Conservation (phyloP, 2,797 vertebrate genomes). For the Tapirus indicus region DNA sequence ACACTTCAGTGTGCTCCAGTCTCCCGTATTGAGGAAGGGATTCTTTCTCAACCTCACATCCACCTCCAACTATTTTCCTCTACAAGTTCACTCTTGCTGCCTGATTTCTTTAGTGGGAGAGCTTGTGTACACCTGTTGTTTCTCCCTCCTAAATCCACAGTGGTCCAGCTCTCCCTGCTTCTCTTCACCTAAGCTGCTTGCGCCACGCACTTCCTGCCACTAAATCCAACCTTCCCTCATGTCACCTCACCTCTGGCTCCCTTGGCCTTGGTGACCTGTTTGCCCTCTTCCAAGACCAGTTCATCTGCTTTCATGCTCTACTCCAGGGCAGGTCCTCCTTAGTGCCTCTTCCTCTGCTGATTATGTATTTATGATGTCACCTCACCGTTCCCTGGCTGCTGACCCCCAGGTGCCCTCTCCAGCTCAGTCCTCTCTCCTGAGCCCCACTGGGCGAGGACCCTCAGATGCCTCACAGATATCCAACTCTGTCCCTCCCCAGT, state of each 20-base stretch:
- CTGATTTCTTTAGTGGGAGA: neutral
- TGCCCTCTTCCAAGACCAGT: neutral
- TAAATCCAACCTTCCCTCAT: neutral
- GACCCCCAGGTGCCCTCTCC: neutral
- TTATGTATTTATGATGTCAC: rapidly evolving
- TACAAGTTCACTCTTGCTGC: neutral
- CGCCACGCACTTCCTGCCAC: neutral
- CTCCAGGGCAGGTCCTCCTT: rapidly evolving
- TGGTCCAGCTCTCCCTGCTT: rapidly evolving
- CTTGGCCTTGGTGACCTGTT: neutral
- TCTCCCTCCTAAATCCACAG: neutral
- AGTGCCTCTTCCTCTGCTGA: neutral
- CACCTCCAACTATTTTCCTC: rapidly evolving
- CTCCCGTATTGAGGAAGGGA: neutral
- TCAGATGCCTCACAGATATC: neutral
- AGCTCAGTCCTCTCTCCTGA: neutral
- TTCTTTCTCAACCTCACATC: neutral
- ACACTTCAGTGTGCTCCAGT: neutral
- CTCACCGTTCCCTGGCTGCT: neutral
- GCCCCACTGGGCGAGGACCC: neutral
- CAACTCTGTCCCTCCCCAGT: neutral
- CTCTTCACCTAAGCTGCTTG: too few species aligned
- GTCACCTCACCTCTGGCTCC: rapidly evolving
- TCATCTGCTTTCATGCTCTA: neutral
- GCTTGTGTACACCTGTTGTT: rapidly evolving